These are phyloP conservation scores for Formica aserva DNA, from an alignment of 2,888 invertebrate genomes.

Conservation along the genomic window DNA sequence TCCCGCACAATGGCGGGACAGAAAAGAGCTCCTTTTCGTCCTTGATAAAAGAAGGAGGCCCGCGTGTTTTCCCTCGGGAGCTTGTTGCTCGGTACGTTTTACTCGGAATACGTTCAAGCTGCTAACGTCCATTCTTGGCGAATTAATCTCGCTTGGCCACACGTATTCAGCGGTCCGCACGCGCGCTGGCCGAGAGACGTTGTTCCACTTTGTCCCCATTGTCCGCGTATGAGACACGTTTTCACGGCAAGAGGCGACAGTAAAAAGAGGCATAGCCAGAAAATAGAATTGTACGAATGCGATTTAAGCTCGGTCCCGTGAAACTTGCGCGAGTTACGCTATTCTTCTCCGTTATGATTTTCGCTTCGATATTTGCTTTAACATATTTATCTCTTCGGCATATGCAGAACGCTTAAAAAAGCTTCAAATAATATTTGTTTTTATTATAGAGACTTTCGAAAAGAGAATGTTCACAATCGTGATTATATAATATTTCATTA, in stretches of 20 bases:
- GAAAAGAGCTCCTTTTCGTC: neutral
- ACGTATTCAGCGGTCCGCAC: conserved; percentile 60
- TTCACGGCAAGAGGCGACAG: conserved; percentile 24
- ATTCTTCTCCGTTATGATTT: neutral
- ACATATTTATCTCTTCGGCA: neutral
- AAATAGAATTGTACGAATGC: conserved; percentile 34
- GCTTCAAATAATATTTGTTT: neutral
- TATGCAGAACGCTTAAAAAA: neutral
- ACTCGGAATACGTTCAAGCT: conserved; percentile 24
- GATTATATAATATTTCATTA: neutral
- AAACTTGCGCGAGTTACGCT: conserved; percentile 15
- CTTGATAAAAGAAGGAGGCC: conserved; percentile 1
- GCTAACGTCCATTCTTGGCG: conserved; percentile 70
- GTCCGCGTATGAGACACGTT: conserved; percentile 20
- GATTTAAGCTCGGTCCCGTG: conserved; percentile 22
- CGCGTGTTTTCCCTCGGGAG: neutral
- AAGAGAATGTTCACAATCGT: neutral
- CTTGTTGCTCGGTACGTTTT: conserved; percentile 45
- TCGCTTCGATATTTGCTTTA: conserved; percentile 1
- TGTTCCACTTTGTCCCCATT: conserved; percentile 23
- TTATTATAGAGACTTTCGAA: neutral
- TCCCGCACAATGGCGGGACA: neutral
- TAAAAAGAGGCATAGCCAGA: neutral
- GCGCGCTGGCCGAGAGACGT: conserved; percentile 10
- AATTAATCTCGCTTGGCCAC: conserved; percentile 71